phyloP scores from a whole-genome alignment of 1,140 invertebrate genomes.

The Magallana gigas region DNA sequence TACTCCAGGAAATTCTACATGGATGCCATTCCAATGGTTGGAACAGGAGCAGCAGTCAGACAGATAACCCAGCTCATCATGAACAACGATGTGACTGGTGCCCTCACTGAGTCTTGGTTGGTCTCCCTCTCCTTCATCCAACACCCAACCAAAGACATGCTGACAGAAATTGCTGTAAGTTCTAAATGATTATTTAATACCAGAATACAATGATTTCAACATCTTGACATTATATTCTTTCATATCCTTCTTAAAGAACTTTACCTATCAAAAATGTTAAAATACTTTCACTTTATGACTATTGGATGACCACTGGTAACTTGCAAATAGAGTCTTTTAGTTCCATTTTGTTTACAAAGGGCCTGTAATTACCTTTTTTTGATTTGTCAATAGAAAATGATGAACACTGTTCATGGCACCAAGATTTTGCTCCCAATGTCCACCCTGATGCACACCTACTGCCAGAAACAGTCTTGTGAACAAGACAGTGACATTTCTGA shows the following conservation, averaged over 20 bases:
- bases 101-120: slow-evolving; percentile 87
- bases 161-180: slow-evolving; percentile 83
- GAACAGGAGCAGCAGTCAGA: slow-evolving; percentile 87
- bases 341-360: too few relatives aligned
- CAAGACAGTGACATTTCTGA: slow-evolving; percentile 77
- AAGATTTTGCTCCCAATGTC: slow-evolving; percentile 80
- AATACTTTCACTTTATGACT: not conserved
- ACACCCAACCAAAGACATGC: slow-evolving; percentile 86
- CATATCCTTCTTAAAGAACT: too few relatives aligned
- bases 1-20: slow-evolving; percentile 79
- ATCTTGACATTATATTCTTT: not conserved
- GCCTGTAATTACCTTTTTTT: not conserved
- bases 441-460: slow-evolving; percentile 81
- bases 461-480: slow-evolving; percentile 76
- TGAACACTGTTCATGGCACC: slow-evolving; percentile 66
- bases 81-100: slow-evolving; percentile 83
- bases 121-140: slow-evolving; percentile 89
- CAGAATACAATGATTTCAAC: not conserved
- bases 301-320: not conserved
- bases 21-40: slow-evolving; percentile 91
- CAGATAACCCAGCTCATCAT: slow-evolving; percentile 90
- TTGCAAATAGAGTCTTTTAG: not conserved
- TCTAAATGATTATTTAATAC: not conserved
- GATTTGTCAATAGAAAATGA: slow-evolving; percentile 39
- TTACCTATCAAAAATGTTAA: too few relatives aligned